A percentile compares a stretch with the other conserved stretches of the same genome.
These are phyloP conservation scores for Drosophila kanekoi DNA, from an alignment of 2,888 invertebrate genomes.

Conservation along the genomic window DNA sequence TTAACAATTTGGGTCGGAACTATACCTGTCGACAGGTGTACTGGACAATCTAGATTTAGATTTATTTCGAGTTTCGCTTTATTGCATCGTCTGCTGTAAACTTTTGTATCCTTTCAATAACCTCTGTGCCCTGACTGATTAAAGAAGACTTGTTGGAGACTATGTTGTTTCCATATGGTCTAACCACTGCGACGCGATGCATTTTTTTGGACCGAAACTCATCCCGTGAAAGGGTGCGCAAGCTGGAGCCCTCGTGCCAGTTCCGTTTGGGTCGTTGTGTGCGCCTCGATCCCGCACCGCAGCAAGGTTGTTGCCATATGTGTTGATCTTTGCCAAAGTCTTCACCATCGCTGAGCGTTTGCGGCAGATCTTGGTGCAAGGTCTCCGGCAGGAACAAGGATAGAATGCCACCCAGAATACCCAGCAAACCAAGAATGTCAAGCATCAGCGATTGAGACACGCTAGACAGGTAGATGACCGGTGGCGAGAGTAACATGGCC, in stretches of 20 bases:
- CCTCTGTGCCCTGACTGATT: conserved; percentile 6
- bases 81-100: not conserved
- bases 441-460: conserved; percentile 65
- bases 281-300: conserved; percentile 86
- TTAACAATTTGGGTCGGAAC: not conserved
- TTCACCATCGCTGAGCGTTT: conserved; percentile 94
- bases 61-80: not conserved
- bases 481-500: conserved; percentile 92
- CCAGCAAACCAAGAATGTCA: conserved; percentile 88
- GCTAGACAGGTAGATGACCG: conserved; percentile 93
- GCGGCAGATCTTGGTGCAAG: conserved; percentile 93
- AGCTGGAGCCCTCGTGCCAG: conserved; percentile 64
- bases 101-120: conserved; percentile 21
- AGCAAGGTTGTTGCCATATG: conserved; percentile 92
- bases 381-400: conserved; percentile 94
- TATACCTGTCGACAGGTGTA: not conserved
- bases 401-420: conserved; percentile 90
- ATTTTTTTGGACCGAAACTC: conserved; percentile 58
- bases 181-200: conserved; percentile 41
- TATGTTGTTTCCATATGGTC: not conserved
- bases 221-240: conserved; percentile 56
- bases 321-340: conserved; percentile 92
- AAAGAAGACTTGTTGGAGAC: not conserved
- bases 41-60: not conserved
- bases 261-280: not conserved